Base-by-base conservation (phyloP, 2,797 vertebrate species). In the Hypotaenidia okinawae region DNA sequence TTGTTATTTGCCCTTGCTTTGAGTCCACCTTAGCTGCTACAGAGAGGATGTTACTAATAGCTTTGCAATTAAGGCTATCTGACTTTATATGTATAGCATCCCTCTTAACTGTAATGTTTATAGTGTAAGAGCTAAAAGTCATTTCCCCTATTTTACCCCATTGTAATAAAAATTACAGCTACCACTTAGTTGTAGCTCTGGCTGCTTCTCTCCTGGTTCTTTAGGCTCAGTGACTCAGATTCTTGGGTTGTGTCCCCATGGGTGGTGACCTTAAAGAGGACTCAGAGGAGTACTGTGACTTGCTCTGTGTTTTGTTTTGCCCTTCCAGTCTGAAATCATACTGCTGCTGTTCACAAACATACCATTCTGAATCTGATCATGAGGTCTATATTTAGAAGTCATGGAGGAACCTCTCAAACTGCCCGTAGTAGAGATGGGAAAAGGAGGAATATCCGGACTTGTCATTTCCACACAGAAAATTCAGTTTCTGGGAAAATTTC, bases 191-290 rank as follows among this genome's bases (percentile, higher is more conserved):
- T 54, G 69, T 55, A 78, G 79, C 69, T 67, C 85, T 80, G 91
- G 76, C 89, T 77, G 64, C 63, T 72, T 77, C 85, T 87, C 18
- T 30, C 15, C 27, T 54, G 70, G 10, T 67, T 37, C 28, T 75
- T 61, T 9, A 63, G 51, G 52, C 69, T 91, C 52, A 1, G 0
- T 58, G 81, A 10, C 49, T 85, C 6, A 5, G 16, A 2, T 49
- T 77, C 55, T 13, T 75, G 64, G 69, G 85, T 47, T 32, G 74
- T 78, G 72, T 90, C 92, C 62, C 62, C 55, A 37, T 0, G 32
- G 74, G 69, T 82, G 89, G 68, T 94, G 91, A 85, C 89, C 85
- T 94, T 33, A 61, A 81, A 78, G 86, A 93, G 62, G 69, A 45
- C 88, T 86, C 54, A 0, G 23, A 52, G 90, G 30, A 70, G 32